A percentile compares a stretch with the other conserved stretches of the same genome.
Conservation (phyloP, 1,140 invertebrate genomes). For the Nasonia giraulti region DNA sequence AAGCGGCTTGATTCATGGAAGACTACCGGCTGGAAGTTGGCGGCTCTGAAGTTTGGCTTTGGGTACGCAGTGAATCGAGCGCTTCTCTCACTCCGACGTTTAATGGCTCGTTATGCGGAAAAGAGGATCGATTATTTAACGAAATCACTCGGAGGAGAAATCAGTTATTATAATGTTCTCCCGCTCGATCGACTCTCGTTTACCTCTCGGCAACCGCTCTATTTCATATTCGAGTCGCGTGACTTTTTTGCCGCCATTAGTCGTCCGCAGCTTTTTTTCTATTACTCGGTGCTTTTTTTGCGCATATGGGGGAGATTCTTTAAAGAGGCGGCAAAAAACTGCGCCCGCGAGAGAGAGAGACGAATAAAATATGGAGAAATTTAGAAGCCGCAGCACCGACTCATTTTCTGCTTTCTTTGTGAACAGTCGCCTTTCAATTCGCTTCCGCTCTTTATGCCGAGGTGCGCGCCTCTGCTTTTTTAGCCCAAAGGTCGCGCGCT, state of each 20-base stretch:
- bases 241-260: background rate
- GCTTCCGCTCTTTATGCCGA: conserved; percentile 7
- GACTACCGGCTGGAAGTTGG: background rate
- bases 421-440: conserved; percentile 34
- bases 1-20: background rate
- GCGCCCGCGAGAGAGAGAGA: background rate
- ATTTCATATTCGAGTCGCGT: conserved; percentile 12
- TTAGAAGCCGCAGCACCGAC: background rate
- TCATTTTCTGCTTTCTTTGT: conserved; percentile 12
- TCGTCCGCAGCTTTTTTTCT: background rate
- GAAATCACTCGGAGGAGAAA: background rate
- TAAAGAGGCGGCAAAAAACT: background rate
- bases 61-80: background rate
- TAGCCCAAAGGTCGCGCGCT: background rate
- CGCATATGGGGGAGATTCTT: background rate
- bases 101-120: background rate
- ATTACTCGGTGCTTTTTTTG: background rate
- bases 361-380: conserved; percentile 29
- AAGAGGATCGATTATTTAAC: background rate
- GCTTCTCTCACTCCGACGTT: background rate
- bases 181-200: background rate
- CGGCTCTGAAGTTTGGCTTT: background rate
- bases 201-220: background rate
- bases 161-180: background rate
- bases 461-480: background rate